Percentiles rank a stretch among this genome's conserved stretches.
Conservation (phyloP, 2,113 vertebrate genomes). For the Aldabrachelys gigantea region DNA sequence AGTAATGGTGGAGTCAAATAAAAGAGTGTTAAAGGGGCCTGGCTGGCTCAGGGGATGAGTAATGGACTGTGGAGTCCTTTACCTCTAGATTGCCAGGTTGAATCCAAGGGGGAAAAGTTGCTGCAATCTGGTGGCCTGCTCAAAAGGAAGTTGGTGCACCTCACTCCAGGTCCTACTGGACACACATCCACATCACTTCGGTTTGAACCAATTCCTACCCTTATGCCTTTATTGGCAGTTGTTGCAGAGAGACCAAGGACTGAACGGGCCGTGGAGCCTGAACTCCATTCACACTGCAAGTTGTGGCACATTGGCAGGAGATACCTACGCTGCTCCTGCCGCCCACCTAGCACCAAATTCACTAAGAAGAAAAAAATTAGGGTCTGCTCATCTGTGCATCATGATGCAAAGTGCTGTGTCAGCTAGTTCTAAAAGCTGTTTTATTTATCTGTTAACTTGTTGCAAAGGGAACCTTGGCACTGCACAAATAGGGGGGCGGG, state of each 20-base stretch:
- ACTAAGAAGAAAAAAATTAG: neutral
- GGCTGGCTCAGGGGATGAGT: rapidly evolving
- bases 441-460: neutral
- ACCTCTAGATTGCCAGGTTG: neutral
- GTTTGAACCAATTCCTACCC: neutral
- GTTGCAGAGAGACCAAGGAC: neutral
- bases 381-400: rapidly evolving
- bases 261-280: neutral
- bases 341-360: neutral
- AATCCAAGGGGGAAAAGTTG: neutral
- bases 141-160: too few species aligned
- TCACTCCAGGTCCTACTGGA: neutral
- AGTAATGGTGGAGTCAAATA: rapidly evolving
- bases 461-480: neutral
- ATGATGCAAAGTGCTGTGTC: neutral
- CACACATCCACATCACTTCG: neutral
- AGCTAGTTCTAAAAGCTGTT: neutral
- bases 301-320: neutral
- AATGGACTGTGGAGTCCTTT: neutral
- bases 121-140: neutral
- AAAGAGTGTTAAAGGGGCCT: rapidly evolving
- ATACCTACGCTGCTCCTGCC: rapidly evolving
- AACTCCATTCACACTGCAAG: neutral
- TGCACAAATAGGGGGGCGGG: neutral
- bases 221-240: neutral